These are phyloP conservation scores for Phoxinus phoxinus DNA, from an alignment of 2,113 vertebrate genomes.

Conservation along the genomic window DNA sequence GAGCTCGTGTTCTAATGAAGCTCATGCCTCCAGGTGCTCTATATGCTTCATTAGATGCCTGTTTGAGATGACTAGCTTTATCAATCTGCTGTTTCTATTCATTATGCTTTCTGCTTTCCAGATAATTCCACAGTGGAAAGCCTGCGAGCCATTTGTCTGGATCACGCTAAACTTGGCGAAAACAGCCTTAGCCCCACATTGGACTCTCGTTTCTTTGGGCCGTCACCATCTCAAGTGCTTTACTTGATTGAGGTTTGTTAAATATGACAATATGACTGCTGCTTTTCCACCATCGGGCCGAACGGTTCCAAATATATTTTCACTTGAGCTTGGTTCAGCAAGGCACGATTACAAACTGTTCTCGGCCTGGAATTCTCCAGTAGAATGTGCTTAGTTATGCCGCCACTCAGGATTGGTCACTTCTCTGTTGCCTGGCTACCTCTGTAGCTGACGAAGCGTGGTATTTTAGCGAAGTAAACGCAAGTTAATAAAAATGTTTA, in stretches of 20 bases:
- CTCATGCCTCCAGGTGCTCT: slow-evolving; percentile 95
- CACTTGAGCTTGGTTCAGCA: too few relatives aligned
- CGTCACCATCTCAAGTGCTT: slow-evolving; percentile 98
- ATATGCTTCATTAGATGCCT: slow-evolving; percentile 10
- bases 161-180: slow-evolving; percentile 97
- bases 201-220: slow-evolving; percentile 97
- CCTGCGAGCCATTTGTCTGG: slow-evolving; percentile 94
- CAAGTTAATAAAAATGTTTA: too few relatives aligned
- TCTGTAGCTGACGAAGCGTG: too few relatives aligned
- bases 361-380: too few relatives aligned
- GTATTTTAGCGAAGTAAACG: too few relatives aligned
- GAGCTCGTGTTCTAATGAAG: slow-evolving; percentile 97
- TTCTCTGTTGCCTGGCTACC: too few relatives aligned
- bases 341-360: too few relatives aligned
- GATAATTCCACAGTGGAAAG: slow-evolving; percentile 98
- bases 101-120: slow-evolving; percentile 64
- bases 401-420: too few relatives aligned
- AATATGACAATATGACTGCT: not conserved
- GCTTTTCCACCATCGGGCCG: too few relatives aligned
- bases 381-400: too few relatives aligned
- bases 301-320: too few relatives aligned
- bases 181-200: slow-evolving; percentile 97
- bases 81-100: not conserved
- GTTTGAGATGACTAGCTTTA: not conserved
- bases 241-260: slow-evolving; percentile 95